A percentile compares a stretch with the other conserved stretches of the same genome.
phyloP scores from a whole-genome alignment of 2,797 vertebrate genomes.

The Sitta carolinensis region DNA sequence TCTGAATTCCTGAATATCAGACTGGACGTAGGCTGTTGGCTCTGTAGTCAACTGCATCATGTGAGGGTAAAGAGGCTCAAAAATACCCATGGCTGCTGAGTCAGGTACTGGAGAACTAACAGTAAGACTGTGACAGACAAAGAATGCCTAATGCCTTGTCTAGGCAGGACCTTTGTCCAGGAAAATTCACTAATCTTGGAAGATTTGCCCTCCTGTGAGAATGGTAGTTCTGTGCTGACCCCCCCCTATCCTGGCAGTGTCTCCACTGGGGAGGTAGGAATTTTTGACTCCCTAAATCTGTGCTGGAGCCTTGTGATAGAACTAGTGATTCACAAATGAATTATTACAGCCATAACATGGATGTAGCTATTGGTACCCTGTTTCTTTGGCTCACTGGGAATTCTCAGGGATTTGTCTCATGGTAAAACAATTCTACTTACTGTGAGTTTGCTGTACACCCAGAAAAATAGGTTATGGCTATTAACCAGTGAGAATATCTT shows the following conservation, averaged over 20 bases:
- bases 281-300: neutral
- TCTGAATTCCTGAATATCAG: neutral
- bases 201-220: neutral
- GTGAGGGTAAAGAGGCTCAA: neutral
- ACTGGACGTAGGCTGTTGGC: accelerated
- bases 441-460: neutral
- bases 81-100: neutral
- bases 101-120: neutral
- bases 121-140: neutral
- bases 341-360: neutral
- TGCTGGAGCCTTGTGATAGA: neutral
- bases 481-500: neutral
- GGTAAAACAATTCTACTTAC: neutral
- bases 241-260: neutral
- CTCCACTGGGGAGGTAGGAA: neutral
- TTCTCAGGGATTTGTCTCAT: neutral
- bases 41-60: neutral
- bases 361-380: neutral
- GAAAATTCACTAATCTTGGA: neutral
- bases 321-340: neutral
- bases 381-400: neutral
- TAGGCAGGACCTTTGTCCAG: neutral
- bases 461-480: neutral
- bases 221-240: accelerated
- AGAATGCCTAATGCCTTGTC: neutral